A percentile compares a stretch with the other conserved stretches of the same genome.
phyloP scores from a whole-genome alignment of 2,113 vertebrate species.

The Glaucomys volans region DNA sequence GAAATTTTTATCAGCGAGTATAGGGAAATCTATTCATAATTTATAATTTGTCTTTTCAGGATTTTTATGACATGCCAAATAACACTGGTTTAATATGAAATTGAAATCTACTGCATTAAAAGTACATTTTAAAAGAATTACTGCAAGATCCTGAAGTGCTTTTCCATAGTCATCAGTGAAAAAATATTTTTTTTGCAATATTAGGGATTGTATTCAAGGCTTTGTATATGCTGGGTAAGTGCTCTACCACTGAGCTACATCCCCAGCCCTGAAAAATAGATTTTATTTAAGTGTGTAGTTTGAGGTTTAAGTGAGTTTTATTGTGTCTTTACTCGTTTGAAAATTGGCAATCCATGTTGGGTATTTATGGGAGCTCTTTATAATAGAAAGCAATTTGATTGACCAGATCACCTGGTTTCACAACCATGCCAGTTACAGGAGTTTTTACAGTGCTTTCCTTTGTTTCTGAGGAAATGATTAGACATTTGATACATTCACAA shows the following conservation, averaged over 20 bases:
- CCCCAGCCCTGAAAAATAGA: neutral
- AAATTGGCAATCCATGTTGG: slow-evolving; percentile 21
- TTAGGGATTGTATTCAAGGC: no score
- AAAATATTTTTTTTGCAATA: neutral
- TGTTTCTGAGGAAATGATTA: slow-evolving; percentile 2
- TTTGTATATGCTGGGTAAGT: no score
- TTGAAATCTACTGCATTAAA: slow-evolving; percentile 38
- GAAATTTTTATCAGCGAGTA: slow-evolving; percentile 32
- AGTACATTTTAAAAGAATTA: slow-evolving; percentile 21
- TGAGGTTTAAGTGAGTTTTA: slow-evolving; percentile 53
- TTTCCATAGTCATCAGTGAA: slow-evolving; percentile 44
- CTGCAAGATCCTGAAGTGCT: neutral
- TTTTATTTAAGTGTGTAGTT: slow-evolving; percentile 5
- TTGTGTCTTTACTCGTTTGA: slow-evolving; percentile 53
- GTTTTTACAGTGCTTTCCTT: neutral
- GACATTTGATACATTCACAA: neutral
- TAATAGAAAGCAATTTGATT: slow-evolving; percentile 47
- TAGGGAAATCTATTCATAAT: slow-evolving; percentile 53
- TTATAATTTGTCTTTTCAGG: slow-evolving; percentile 21
- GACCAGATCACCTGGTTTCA: neutral
- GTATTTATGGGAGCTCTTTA: slow-evolving; percentile 37
- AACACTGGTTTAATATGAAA: slow-evolving; percentile 59
- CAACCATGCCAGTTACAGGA: neutral
- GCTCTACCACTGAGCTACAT: no score
- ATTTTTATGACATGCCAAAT: slow-evolving; percentile 43